Percentiles rank a stretch among this genome's conserved stretches.
These are phyloP conservation scores for Neoitamus cyanurus DNA, from an alignment of 2,888 invertebrate species.

Conservation along the genomic window DNA sequence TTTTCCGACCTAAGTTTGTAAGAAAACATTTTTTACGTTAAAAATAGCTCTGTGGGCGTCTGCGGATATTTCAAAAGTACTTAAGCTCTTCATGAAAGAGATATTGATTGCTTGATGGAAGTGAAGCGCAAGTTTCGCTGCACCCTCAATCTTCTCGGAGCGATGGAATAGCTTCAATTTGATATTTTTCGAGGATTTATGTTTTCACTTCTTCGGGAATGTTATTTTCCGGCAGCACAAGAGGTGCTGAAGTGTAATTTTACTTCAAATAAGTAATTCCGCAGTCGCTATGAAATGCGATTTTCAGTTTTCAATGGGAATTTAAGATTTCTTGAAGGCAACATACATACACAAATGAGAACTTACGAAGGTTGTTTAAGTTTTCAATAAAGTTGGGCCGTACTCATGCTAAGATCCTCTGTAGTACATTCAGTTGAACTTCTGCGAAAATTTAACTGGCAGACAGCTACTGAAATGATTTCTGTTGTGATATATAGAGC, in stretches of 20 bases:
- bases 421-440: neutral
- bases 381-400: neutral
- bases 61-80: slow-evolving; percentile 29
- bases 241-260: neutral
- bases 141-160: neutral
- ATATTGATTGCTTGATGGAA: slow-evolving; percentile 32
- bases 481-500: too few species aligned
- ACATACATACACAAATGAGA: neutral
- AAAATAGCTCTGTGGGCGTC: slow-evolving; percentile 15
- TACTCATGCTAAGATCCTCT: neutral
- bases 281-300: neutral
- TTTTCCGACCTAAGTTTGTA: neutral
- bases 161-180: neutral
- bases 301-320: neutral
- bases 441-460: neutral
- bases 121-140: slow-evolving; percentile 9
- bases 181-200: slow-evolving; percentile 3
- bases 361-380: neutral
- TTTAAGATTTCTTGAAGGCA: neutral
- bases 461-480: too few species aligned
- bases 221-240: neutral
- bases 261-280: neutral
- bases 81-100: slow-evolving; percentile 26
- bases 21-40: slow-evolving; percentile 16
- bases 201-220: neutral